Evolutionary conservation across 2,797 vertebrate genomes (phyloP), one percentile per base, ranked within the genome.

Genomic region (Natrix natrix): DNA sequence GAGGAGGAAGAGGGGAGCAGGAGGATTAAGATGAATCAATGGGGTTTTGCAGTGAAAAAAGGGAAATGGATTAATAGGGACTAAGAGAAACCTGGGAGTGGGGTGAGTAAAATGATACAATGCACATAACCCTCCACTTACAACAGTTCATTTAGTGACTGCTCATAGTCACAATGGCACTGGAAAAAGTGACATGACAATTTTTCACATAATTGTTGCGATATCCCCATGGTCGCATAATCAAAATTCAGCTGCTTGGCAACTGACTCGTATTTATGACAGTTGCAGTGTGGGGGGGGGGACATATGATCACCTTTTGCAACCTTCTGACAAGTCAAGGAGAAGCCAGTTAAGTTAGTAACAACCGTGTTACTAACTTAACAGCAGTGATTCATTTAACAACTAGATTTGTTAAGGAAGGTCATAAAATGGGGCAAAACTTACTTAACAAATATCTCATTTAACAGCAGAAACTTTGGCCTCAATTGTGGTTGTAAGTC

Each of bases 1-100:
- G 88, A 43, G 54, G 93, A 60, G 56, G 88, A 88, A 88, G 94
- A 90, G n/a, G 90, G 89, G 83, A 87, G 87, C 63, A 63, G 91
- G 78, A 91, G 24, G 37, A 91, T 10, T 94, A 92, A 93, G 94
- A 94, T 74, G 83, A 94, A 95, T 94, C 94, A 89, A 87, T 95
- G 93, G 11, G 8, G 90, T 94, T 93, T 91, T 88, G 86, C 32
- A 63, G 55, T 0, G 17, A 1, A 0, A 16, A 8, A 28, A 37
- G 28, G n/a, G 66, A 92, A 93, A 91, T 37, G 24, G 90, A 91
- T 96, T 95, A 87, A 91, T 92, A 92, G 87, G 57, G 88, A 86
- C 14, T 91, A 91, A 48, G 63, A 0, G 24, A 14, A 95, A 92
- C 57, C 74, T 83, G 11, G 61, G 95, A 59, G 5, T n/a, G 88